phyloP scores from a whole-genome alignment of 2,797 vertebrate genomes.

The Poeciliopsis turneri region DNA sequence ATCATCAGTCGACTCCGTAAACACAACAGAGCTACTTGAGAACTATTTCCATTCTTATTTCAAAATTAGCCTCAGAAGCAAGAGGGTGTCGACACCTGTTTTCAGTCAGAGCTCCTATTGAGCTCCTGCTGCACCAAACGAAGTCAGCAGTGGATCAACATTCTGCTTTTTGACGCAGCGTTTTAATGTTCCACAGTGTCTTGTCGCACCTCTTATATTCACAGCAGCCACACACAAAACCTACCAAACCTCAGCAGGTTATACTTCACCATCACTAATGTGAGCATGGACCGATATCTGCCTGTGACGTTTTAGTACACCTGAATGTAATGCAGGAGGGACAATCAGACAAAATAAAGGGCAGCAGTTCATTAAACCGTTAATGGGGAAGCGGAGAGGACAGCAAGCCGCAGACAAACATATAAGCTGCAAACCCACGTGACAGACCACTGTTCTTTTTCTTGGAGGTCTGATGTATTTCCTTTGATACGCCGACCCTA shows the following conservation, averaged over 20 bases:
- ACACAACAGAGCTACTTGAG: neutral
- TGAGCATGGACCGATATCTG: neutral
- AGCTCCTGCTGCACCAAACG: neutral
- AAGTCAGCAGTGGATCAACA: neutral
- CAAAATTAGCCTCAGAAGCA: neutral
- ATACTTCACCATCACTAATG: neutral
- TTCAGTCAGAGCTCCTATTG: neutral
- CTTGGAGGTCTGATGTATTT: conserved; percentile 32
- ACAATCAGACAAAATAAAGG: neutral
- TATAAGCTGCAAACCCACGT: neutral
- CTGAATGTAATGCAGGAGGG: neutral
- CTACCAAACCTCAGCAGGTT: neutral
- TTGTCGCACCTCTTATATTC: neutral
- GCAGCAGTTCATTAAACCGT: conserved; percentile 4
- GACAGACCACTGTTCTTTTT: conserved; percentile 43
- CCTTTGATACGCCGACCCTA: conserved; percentile 25
- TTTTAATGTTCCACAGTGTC: neutral
- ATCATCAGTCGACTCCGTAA: neutral
- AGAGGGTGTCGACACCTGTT: neutral
- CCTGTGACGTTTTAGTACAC: neutral
- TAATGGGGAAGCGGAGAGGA: neutral
- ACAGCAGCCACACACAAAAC: neutral
- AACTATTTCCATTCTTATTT: neutral
- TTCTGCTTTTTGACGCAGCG: neutral
- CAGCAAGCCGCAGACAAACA: conserved; percentile 1